A percentile compares a stretch with the other conserved stretches of the same genome.
phyloP scores from a whole-genome alignment of 2,113 vertebrate species.

The Chaetodon auriga region DNA sequence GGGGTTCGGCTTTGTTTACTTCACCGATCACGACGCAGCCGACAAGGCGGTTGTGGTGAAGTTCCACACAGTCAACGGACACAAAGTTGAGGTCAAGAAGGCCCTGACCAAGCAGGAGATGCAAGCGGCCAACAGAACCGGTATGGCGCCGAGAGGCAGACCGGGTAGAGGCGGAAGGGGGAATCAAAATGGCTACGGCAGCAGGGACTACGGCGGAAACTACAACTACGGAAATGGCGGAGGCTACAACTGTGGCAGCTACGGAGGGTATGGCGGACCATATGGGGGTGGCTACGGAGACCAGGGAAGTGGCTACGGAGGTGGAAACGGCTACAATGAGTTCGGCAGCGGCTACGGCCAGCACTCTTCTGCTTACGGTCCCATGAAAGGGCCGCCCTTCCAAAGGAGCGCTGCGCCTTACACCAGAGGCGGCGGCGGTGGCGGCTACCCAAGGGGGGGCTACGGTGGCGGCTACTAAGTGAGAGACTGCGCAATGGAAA shows the following conservation, averaged over 20 bases:
- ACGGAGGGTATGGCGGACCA: constrained; percentile 82
- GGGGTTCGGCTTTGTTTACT: constrained; percentile 98
- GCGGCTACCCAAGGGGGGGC: constrained; percentile 78
- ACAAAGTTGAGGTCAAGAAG: constrained; percentile 95
- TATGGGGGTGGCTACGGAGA: constrained; percentile 82
- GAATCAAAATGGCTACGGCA: constrained; percentile 81
- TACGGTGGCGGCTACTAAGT: constrained; percentile 74
- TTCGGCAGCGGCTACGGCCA: constrained; percentile 92
- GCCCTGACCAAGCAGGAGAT: constrained; percentile 93
- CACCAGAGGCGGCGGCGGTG: constrained; percentile 86
- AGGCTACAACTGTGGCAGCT: constrained; percentile 71
- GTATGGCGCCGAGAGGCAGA: constrained; percentile 78
- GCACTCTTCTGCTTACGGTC: constrained; percentile 91
- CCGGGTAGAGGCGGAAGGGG: constrained; percentile 78
- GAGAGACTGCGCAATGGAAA: constrained; percentile 4
- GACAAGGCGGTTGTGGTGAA: constrained; percentile 96
- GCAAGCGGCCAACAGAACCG: constrained; percentile 81
- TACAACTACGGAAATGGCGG: constrained; percentile 81
- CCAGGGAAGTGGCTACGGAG: constrained; percentile 75
- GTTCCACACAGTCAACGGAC: constrained; percentile 93
- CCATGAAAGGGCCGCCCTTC: constrained; percentile 89
- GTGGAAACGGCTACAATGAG: constrained; percentile 93
- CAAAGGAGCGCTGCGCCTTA: constrained; percentile 91
- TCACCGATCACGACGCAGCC: constrained; percentile 93
- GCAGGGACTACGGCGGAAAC: constrained; percentile 75